Evolutionary conservation across 2,888 invertebrate genomes (phyloP), one percentile per base, ranked within the genome.

Genomic region (Sarcophaga rosellei): DNA sequence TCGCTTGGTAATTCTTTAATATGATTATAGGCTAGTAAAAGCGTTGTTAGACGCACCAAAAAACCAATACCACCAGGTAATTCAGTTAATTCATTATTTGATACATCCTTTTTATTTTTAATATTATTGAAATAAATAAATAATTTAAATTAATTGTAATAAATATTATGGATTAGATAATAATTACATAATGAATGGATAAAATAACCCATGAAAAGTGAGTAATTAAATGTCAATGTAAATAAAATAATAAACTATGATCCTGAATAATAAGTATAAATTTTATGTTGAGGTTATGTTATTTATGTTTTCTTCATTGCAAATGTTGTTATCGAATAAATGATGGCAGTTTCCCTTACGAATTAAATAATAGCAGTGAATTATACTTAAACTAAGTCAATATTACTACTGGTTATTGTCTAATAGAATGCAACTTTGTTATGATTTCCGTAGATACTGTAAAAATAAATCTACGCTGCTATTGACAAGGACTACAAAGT

Each of bases 11-110:
- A 93, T 91, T 96, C 95, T 90, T 94, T 94, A 88, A 97, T 94
- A 92, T 95, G 94, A 93, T 97, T 97, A 93, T 96, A 94, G 88
- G 96, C 96, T 85, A 97, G 92, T 92, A 96, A 95, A 88, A 97
- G 93, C 91, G 96, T 95, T 81, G 95, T 95, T 92, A 97, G 94
- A 89, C 97, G 95, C 86, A 97, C 96, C 92, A 97, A 93, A 93
- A 96, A 97, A 88, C 97, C 97, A 94, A 98, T 95, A 90, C 97
- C 97, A 87, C 95, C 94, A 44, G 98, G 97, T 91, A 98, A 92
- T 85, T 92, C 93, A 88, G 94, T 94, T 93, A 98, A 93, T 90
- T 95, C 94, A 94, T 97, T 98, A 94, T 96, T 94, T 57, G 97
- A 97, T 89, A 97, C 93, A 94, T 97, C 96, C 97, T 97, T 92